Evolutionary conservation across 2,888 invertebrate species (phyloP).

Genomic region (Nomada fabriciana): DNA sequence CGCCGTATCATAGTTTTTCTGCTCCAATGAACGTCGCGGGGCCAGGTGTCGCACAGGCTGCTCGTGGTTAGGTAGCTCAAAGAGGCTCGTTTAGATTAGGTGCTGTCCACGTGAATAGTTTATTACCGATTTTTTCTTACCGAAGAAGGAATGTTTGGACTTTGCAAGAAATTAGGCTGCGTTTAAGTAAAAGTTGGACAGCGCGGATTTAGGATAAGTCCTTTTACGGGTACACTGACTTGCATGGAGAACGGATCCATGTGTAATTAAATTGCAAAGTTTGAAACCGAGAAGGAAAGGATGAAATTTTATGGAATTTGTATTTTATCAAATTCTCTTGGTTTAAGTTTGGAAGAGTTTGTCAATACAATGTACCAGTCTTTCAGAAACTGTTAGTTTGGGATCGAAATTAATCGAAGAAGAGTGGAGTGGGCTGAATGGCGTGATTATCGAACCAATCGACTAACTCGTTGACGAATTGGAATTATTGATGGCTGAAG

Average conservation of each 20-base stretch:
- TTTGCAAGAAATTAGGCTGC: too few species aligned
- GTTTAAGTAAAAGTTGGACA: too few species aligned
- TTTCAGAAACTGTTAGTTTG: too few species aligned
- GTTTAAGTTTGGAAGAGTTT: background rate
- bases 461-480: too few species aligned
- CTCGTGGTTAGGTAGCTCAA: constrained; percentile 41
- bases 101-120: background rate
- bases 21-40: constrained; percentile 8
- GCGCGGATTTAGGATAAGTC: background rate
- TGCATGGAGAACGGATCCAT: constrained; percentile 45
- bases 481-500: background rate
- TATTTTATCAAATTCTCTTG: background rate
- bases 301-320: too few species aligned
- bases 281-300: background rate
- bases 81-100: background rate
- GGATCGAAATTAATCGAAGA: too few species aligned
- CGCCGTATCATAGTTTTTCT: constrained; percentile 36
- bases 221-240: constrained; percentile 26
- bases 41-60: background rate
- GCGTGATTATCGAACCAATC: too few species aligned
- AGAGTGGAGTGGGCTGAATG: too few species aligned
- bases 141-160: too few species aligned
- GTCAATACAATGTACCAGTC: too few species aligned
- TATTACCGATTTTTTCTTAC: too few species aligned
- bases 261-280: constrained; percentile 37